Evolutionary conservation across 2,113 vertebrate genomes (phyloP).

Genomic region (Cottus gobio): DNA sequence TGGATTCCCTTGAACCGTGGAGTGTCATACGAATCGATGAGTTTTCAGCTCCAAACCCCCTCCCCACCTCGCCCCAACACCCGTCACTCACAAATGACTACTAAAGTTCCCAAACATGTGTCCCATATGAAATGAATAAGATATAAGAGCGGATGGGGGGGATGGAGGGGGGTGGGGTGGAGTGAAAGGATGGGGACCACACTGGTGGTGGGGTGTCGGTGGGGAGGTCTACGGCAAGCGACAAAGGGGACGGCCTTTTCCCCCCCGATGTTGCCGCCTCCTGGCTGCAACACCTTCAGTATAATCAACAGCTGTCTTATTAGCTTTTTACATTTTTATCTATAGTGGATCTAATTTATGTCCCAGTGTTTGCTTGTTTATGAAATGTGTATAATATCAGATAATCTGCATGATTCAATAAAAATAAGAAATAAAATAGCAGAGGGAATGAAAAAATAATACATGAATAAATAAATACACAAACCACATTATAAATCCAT

Average conservation of each 20-base stretch:
- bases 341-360: slow-evolving; percentile 80
- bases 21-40: background rate
- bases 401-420: slow-evolving; percentile 80
- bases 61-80: background rate
- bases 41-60: background rate
- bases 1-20: slow-evolving; percentile 24
- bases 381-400: slow-evolving; percentile 78
- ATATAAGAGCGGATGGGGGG: slow-evolving; percentile 5
- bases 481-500: slow-evolving; percentile 1
- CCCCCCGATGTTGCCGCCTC: slow-evolving; percentile 55
- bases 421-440: slow-evolving; percentile 44
- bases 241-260: slow-evolving; percentile 43
- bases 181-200: slow-evolving; percentile 5
- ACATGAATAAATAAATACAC: background rate
- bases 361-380: slow-evolving; percentile 83
- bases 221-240: slow-evolving; percentile 22
- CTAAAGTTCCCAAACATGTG: slow-evolving; percentile 19
- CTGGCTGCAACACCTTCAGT: slow-evolving; percentile 60
- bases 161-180: background rate
- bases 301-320: slow-evolving; percentile 78
- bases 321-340: slow-evolving; percentile 83
- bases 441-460: slow-evolving; percentile 54
- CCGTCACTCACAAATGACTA: background rate
- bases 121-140: slow-evolving; percentile 30
- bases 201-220: slow-evolving; percentile 18